These are phyloP conservation scores for Spinus pinus DNA, from an alignment of 2,797 vertebrate genomes.

Conservation along the genomic window DNA sequence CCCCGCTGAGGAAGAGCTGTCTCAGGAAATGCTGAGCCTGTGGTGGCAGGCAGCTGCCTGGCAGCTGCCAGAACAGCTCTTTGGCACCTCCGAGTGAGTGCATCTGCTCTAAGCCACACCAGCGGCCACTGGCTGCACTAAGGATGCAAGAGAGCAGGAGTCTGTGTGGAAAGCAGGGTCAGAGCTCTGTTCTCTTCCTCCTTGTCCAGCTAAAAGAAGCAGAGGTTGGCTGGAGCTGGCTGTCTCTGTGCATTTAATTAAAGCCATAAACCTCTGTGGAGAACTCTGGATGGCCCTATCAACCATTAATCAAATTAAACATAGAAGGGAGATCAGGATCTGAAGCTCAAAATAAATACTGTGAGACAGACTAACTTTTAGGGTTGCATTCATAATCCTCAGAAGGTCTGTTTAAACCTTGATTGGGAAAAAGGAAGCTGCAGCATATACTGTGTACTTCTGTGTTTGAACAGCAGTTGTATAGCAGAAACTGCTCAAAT, in stretches of 20 bases:
- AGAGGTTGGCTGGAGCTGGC: background rate
- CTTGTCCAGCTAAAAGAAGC: background rate
- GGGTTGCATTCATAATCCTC: background rate
- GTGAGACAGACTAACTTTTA: background rate
- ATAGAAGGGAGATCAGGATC: background rate
- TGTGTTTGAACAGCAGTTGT: background rate
- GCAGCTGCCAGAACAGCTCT: background rate
- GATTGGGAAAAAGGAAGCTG: background rate
- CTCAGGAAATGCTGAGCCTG: background rate
- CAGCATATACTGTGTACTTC: background rate
- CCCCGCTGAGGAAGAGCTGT: background rate
- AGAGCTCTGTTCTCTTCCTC: background rate
- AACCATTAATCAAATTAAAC: background rate
- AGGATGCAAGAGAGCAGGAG: background rate
- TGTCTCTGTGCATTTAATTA: background rate
- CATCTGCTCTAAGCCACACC: background rate
- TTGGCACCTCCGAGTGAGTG: background rate
- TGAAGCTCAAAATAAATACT: background rate
- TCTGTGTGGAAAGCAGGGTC: background rate
- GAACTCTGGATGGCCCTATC: background rate
- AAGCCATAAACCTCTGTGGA: background rate
- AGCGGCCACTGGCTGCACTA: rapidly evolving
- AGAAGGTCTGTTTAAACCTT: background rate
- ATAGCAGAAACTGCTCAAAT: background rate
- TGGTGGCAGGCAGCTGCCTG: background rate